Evolutionary conservation across 2,888 invertebrate genomes (phyloP).

Genomic region (Emmelina monodactyla): DNA sequence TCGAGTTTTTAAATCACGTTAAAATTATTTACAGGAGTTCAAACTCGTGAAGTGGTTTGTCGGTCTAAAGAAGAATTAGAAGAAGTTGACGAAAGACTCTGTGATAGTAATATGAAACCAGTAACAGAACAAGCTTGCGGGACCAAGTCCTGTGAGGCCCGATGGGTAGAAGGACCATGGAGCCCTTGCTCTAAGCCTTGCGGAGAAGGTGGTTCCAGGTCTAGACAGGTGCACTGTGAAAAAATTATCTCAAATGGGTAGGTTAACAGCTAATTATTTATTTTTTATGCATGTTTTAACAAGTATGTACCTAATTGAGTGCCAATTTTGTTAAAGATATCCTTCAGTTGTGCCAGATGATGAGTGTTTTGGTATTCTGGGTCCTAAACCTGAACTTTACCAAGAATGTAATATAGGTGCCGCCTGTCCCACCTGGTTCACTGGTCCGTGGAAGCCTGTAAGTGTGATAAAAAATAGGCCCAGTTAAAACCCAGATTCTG

Average conservation of each 20-base stretch:
- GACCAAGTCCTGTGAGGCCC: conserved; percentile 77
- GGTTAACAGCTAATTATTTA: conserved; percentile 13
- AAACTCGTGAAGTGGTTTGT: conserved; percentile 81
- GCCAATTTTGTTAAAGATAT: conserved; percentile 48
- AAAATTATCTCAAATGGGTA: conserved; percentile 77
- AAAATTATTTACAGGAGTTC: conserved; percentile 63
- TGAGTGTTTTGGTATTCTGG: conserved; percentile 72
- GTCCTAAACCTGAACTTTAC: conserved; percentile 73
- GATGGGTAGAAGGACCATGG: conserved; percentile 84
- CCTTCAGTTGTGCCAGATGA: conserved; percentile 77
- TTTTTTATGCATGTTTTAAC: background rate
- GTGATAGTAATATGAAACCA: conserved; percentile 80
- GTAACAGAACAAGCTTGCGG: conserved; percentile 75
- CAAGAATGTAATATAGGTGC: conserved; percentile 79
- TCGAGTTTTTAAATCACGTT: background rate
- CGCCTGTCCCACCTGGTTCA: conserved; percentile 86
- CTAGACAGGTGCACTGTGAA: conserved; percentile 80
- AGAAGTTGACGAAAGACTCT: conserved; percentile 76
- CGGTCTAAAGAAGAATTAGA: conserved; percentile 76
- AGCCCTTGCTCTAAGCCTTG: conserved; percentile 83
- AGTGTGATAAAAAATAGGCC: conserved; percentile 23
- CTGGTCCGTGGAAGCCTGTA: conserved; percentile 91
- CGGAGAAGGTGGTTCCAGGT: conserved; percentile 76
- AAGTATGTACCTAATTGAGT: too few relatives aligned
- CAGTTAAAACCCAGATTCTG: background rate